Conservation (phyloP, 2,888 invertebrate species). For the Altica lythri region DNA sequence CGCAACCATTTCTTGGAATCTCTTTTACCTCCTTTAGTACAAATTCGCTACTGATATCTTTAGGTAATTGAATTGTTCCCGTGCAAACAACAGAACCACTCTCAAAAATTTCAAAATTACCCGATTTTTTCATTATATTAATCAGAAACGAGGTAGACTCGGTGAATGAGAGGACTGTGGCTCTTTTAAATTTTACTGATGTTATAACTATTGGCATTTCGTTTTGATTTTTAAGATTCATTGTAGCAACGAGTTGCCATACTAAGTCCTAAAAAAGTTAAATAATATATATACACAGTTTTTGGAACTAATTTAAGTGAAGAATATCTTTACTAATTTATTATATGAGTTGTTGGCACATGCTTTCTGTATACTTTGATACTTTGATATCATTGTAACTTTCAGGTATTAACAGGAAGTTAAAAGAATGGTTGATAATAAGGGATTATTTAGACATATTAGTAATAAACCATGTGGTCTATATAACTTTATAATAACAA, state of each 20-base stretch:
- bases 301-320: no score
- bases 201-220: conserved; percentile 63
- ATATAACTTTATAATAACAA: no score
- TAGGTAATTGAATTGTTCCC: conserved; percentile 63
- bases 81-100: conserved; percentile 69
- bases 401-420: no score
- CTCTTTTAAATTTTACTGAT: conserved; percentile 62
- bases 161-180: conserved; percentile 60
- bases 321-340: no score
- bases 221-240: conserved; percentile 48
- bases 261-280: conserved; percentile 50
- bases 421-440: no score
- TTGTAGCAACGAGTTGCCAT: conserved; percentile 61
- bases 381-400: no score
- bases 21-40: not conserved
- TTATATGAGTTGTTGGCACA: no score
- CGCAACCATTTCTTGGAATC: no score
- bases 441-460: no score
- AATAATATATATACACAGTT: not conserved
- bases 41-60: conserved; percentile 53
- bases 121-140: conserved; percentile 43
- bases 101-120: conserved; percentile 56
- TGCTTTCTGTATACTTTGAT: no score
- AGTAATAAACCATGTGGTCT: no score
- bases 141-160: conserved; percentile 44